Percentiles rank a stretch among this genome's conserved stretches.
These are phyloP conservation scores for Ectropis grisescens DNA, from an alignment of 1,140 invertebrate genomes.

Conservation along the genomic window DNA sequence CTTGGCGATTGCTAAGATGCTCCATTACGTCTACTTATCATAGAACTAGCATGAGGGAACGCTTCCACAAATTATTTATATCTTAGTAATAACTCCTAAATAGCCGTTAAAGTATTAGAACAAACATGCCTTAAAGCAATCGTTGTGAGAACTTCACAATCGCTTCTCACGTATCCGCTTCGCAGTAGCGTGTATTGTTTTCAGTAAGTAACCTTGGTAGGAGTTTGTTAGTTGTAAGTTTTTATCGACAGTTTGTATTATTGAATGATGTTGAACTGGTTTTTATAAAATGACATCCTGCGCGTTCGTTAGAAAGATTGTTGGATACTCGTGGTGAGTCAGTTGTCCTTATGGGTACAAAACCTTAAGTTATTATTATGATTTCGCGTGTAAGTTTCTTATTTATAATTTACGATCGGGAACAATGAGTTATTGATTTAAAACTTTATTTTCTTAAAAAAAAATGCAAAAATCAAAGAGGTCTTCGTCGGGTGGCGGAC, in stretches of 20 bases:
- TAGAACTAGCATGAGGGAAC: conserved; percentile 29
- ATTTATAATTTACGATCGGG: conserved; percentile 61
- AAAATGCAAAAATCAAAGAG: conserved; percentile 49
- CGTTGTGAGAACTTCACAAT: conserved; percentile 4
- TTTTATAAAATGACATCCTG: conserved; percentile 58
- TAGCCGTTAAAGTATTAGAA: conserved; percentile 45
- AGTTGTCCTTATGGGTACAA: conserved; percentile 58
- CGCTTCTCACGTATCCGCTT: conserved; percentile 19
- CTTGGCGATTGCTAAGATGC: no score
- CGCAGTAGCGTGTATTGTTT: conserved; percentile 39
- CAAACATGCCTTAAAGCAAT: conserved; percentile 49
- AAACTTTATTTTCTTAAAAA: conserved; percentile 60
- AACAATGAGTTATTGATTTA: conserved; percentile 59
- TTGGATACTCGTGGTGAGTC: conserved; percentile 40
- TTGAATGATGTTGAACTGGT: conserved; percentile 42
- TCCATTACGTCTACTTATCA: conserved; percentile 37
- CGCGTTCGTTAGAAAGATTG: conserved; percentile 44
- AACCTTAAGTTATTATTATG: conserved; percentile 45
- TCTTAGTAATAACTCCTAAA: conserved; percentile 30
- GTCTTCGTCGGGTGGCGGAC: conserved; percentile 45
- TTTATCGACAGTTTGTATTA: conserved; percentile 64
- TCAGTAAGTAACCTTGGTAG: conserved; percentile 32
- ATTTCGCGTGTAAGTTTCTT: conserved; percentile 37
- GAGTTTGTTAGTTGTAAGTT: conserved; percentile 61
- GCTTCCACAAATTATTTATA: conserved; percentile 44